Percentiles rank a stretch among this genome's conserved stretches.
Conservation (phyloP, 1,140 invertebrate species). For the Phocides pigmalion region DNA sequence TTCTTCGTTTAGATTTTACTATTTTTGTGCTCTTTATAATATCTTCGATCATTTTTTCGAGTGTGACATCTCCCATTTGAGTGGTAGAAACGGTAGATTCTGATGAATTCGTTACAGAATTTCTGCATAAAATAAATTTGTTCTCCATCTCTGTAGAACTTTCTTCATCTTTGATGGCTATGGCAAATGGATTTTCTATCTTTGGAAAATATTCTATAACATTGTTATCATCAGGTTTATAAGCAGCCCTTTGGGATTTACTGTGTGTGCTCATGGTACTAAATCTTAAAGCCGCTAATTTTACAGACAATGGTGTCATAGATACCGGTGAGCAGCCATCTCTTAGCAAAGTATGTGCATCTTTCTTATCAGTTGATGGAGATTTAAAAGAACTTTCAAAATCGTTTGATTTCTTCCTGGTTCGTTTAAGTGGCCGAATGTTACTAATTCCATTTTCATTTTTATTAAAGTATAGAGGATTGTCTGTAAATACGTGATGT, state of each 20-base stretch:
- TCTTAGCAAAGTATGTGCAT: slow-evolving; percentile 68
- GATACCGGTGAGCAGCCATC: slow-evolving; percentile 75
- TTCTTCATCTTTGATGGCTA: slow-evolving; percentile 73
- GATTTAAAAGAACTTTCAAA: slow-evolving; percentile 79
- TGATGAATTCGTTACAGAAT: slow-evolving; percentile 61
- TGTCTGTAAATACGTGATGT: slow-evolving; percentile 72
- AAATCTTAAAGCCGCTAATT: slow-evolving; percentile 74
- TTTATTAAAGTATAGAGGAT: slow-evolving; percentile 75
- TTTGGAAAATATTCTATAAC: slow-evolving; percentile 72
- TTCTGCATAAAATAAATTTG: slow-evolving; percentile 73
- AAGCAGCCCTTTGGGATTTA: slow-evolving; percentile 58
- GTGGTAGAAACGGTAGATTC: slow-evolving; percentile 77
- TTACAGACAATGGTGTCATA: slow-evolving; percentile 69
- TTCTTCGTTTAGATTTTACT: slow-evolving; percentile 71
- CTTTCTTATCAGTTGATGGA: slow-evolving; percentile 72
- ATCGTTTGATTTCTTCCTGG: slow-evolving; percentile 75
- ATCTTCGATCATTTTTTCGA: slow-evolving; percentile 79
- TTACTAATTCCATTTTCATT: slow-evolving; percentile 53
- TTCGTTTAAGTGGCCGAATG: slow-evolving; percentile 72
- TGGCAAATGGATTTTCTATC: slow-evolving; percentile 67
- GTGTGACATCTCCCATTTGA: slow-evolving; percentile 77
- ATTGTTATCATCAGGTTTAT: slow-evolving; percentile 57
- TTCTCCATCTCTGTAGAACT: slow-evolving; percentile 78
- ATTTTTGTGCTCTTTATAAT: slow-evolving; percentile 81
- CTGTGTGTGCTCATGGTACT: slow-evolving; percentile 75